Evolutionary conservation across 2,797 vertebrate species (phyloP).

Genomic region (Rhinogobio ventralis): DNA sequence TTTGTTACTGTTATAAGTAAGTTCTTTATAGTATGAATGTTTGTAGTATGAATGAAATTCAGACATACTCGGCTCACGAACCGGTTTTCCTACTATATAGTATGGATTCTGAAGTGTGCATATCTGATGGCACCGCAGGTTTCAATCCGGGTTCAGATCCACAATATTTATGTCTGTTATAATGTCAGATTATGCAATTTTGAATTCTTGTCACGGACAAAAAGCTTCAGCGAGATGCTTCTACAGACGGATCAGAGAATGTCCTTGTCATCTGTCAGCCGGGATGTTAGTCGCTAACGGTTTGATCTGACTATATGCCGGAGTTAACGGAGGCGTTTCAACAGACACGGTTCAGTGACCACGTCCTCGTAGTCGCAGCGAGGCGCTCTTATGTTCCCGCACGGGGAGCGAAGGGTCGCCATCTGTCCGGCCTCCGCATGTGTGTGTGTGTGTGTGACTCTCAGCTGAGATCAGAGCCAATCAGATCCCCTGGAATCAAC

Average conservation of each 20-base stretch:
- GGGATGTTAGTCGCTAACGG: no score
- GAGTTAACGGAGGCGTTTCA: not conserved
- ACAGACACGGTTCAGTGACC: slow-evolving; percentile 65
- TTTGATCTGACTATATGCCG: not conserved
- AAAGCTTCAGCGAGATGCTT: not conserved
- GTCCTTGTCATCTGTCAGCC: not conserved
- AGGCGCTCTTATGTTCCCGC: slow-evolving; percentile 60
- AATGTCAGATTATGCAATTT: no score
- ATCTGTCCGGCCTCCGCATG: slow-evolving; percentile 77
- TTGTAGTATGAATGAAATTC: no score
- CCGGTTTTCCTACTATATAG: no score
- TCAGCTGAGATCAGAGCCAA: not conserved
- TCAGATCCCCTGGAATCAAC: slow-evolving; percentile 32
- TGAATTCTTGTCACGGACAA: no score
- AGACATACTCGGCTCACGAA: no score
- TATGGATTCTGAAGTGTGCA: no score
- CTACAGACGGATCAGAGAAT: not conserved
- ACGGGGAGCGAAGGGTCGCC: slow-evolving; percentile 73
- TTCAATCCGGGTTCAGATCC: no score
- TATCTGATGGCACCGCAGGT: no score
- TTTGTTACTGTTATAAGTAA: no score
- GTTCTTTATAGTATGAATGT: no score
- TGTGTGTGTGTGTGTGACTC: slow-evolving; percentile 62
- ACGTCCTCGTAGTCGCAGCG: slow-evolving; percentile 69
- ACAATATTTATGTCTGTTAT: no score